Conservation (phyloP, 2,797 vertebrate genomes). For the Eleutherodactylus coqui region DNA sequence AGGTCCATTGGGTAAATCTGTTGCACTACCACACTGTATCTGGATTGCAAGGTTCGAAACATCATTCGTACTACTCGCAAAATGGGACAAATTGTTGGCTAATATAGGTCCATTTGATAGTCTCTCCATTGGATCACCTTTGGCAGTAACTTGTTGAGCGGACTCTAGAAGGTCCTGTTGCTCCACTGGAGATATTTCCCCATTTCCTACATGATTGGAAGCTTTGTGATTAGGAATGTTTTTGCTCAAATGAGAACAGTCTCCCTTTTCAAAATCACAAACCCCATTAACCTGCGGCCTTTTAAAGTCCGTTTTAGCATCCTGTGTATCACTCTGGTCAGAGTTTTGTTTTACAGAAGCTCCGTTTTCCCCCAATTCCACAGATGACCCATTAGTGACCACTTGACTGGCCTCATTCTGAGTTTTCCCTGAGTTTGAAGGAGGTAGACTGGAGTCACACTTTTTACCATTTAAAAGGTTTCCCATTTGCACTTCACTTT, state of each 20-base stretch:
- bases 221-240: conserved; percentile 99
- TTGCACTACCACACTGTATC: conserved; percentile 81
- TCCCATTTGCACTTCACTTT: conserved; percentile 81
- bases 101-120: conserved; percentile 92
- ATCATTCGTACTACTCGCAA: conserved; percentile 78
- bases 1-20: conserved; percentile 95
- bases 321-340: conserved; percentile 77
- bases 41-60: conserved; percentile 77
- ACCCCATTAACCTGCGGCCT: conserved; percentile 95
- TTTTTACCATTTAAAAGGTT: conserved; percentile 98
- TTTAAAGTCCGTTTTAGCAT: conserved; percentile 87
- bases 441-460: conserved; percentile 98
- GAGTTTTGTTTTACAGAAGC: conserved; percentile 84
- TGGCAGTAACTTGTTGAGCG: conserved; percentile 97
- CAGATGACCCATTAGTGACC: conserved; percentile 89
- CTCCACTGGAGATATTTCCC: conserved; percentile 88
- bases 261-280: conserved; percentile 95
- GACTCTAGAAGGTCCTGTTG: conserved; percentile 82
- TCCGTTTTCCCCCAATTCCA: conserved; percentile 84
- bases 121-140: conserved; percentile 94
- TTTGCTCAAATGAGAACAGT: conserved; percentile 92
- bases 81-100: conserved; percentile 79
- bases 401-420: conserved; percentile 84
- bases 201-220: conserved; percentile 99
- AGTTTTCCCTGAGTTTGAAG: conserved; percentile 99